Conservation (phyloP, 2,113 vertebrate species). For the Prionailurus bengalensis region DNA sequence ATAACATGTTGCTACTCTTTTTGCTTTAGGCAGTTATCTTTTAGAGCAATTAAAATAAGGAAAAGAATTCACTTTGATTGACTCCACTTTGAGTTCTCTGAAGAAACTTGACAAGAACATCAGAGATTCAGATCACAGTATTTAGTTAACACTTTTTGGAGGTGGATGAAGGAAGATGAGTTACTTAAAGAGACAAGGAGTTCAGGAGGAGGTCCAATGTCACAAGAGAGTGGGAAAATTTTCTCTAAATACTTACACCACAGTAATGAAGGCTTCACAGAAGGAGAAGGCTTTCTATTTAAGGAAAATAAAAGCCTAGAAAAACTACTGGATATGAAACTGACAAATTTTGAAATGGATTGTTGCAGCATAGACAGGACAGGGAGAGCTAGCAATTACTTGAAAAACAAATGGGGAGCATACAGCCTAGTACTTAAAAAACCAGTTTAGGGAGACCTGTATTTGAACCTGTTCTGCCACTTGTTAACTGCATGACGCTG, state of each 20-base stretch:
- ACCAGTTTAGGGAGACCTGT: background rate
- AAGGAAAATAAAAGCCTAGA: background rate
- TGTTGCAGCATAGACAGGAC: background rate
- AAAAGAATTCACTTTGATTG: background rate
- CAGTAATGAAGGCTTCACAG: background rate
- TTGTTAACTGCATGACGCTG: background rate
- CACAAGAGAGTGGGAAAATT: background rate
- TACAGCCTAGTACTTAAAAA: background rate
- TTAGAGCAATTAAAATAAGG: constrained; percentile 8
- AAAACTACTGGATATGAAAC: background rate
- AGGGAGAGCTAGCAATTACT: background rate
- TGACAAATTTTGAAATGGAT: background rate
- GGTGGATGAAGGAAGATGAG: background rate
- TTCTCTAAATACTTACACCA: background rate
- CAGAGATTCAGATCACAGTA: background rate
- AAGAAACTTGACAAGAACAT: background rate
- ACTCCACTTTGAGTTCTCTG: background rate
- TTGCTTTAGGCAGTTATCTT: background rate
- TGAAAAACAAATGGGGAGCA: background rate
- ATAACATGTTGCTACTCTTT: background rate
- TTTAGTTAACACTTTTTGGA: background rate
- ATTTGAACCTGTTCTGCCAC: background rate
- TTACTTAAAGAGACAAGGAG: background rate
- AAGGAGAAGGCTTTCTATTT: background rate
- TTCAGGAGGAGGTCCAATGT: background rate